Base-by-base conservation (phyloP, 1,140 invertebrate genomes). In the Cardiocondyla obscurior region DNA sequence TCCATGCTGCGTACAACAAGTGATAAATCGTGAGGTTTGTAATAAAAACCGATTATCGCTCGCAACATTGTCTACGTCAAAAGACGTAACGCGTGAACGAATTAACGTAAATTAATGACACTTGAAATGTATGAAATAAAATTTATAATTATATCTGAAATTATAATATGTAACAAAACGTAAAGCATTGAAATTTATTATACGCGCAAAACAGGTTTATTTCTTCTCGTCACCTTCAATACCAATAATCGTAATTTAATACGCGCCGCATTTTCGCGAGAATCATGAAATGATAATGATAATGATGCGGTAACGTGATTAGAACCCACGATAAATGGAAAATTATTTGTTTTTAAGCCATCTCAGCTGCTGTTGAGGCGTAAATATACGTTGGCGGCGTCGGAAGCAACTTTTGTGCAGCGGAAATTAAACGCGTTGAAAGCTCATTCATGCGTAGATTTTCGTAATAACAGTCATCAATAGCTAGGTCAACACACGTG, bases 1-100 rank as follows among this genome's bases (percentile, higher is more conserved):
- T 72, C 98, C 97, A 92, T 98, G 97, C 94, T 98, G 89, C 6
- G 85, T 82, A 39, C 4, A 62, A 82, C 46, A n/a, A 12, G 22
- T 46, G n/a, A 65, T 44, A 55, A 44, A 39, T 5, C 65, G 65
- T 33, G 25, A 36, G 19, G 28, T 58, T 73, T 72, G 6, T 39
- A 39, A 42, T 2, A 58, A 57, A n/a, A 16, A 8, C 39, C 3
- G 19, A 33, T 25, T 72, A 16, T 8, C 1, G 22, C 36, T 55
- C 14, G 14, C 8, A 2, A 39, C 57, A 72, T 72, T 25, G 22
- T 36, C 49, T 49, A 51, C 51, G 36, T 67, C 14, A 10, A 53
- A 55, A 25, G 22, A 16, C n/a, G 22, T 12, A 36, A 1, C 2
- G n/a, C 44, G 2, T n/a, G n/a, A 16, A 44, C 5, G 16, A 44